These are phyloP conservation scores for Phataginus tricuspis DNA, from an alignment of 2,797 vertebrate genomes.

Conservation along the genomic window DNA sequence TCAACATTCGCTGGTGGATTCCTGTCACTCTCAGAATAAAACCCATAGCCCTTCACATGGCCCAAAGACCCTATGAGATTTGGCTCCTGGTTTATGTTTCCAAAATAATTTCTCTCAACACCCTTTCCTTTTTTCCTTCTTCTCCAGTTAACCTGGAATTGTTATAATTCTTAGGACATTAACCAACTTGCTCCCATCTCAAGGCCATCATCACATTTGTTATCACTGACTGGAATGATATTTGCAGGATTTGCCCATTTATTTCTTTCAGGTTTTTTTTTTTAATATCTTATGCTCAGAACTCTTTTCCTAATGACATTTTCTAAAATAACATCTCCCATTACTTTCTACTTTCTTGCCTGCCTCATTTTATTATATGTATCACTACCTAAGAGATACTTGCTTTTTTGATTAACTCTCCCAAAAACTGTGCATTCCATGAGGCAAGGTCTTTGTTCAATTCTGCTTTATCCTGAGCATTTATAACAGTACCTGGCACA, in stretches of 20 bases:
- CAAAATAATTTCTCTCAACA: background rate
- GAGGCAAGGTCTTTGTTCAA: background rate
- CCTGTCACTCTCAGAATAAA: conserved; percentile 21
- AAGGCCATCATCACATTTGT: background rate
- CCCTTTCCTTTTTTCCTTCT: background rate
- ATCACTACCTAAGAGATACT: background rate
- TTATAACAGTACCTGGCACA: background rate
- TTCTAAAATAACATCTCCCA: background rate
- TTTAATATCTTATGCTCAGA: conserved; percentile 17
- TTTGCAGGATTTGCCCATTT: conserved; percentile 9
- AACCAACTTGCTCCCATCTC: background rate
- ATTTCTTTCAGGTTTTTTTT: conserved; percentile 18
- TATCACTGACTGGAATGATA: background rate
- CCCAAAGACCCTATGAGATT: background rate
- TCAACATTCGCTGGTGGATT: background rate
- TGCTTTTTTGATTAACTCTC: conserved; percentile 15
- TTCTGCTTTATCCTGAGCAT: background rate
- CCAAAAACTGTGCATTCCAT: background rate
- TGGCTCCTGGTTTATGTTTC: background rate
- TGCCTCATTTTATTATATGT: background rate
- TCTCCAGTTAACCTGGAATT: background rate
- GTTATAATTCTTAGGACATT: background rate
- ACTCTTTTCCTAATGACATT: conserved; percentile 1
- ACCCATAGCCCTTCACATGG: background rate
- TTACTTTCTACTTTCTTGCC: conserved; percentile 12